Evolutionary conservation across 2,888 invertebrate genomes (phyloP).

Genomic region (Laothoe populi): DNA sequence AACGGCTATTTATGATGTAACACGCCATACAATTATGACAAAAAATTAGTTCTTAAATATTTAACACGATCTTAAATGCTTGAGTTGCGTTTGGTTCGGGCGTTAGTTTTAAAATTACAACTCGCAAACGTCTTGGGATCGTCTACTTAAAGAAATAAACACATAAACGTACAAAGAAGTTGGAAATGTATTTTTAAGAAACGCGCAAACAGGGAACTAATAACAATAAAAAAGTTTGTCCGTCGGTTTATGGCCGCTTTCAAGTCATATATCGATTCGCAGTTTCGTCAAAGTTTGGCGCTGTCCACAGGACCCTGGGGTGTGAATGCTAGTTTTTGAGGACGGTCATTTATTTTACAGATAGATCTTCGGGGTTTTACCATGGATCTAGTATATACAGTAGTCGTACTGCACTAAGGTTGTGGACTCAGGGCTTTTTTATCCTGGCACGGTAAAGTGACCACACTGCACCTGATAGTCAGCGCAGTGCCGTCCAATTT

Average conservation of each 20-base stretch:
- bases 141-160: constrained; percentile 4
- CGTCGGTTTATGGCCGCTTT: constrained; percentile 48
- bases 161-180: background rate
- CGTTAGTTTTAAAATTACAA: no score
- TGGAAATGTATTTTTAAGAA: constrained; percentile 32
- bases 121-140: background rate
- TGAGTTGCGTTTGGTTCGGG: no score
- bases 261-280: constrained; percentile 50
- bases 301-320: background rate
- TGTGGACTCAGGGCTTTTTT: no score
- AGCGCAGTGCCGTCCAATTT: no score
- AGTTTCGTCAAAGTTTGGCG: constrained; percentile 34
- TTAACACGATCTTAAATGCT: no score
- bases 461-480: no score
- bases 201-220: constrained; percentile 24
- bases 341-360: background rate
- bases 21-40: no score
- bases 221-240: constrained; percentile 49
- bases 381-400: background rate
- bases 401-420: no score
- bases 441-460: no score
- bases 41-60: no score
- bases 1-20: no score
- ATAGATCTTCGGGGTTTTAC: background rate
- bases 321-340: background rate